Evolutionary conservation across 2,797 vertebrate species (phyloP).

Genomic region (Phyllotis vaccarum): DNA sequence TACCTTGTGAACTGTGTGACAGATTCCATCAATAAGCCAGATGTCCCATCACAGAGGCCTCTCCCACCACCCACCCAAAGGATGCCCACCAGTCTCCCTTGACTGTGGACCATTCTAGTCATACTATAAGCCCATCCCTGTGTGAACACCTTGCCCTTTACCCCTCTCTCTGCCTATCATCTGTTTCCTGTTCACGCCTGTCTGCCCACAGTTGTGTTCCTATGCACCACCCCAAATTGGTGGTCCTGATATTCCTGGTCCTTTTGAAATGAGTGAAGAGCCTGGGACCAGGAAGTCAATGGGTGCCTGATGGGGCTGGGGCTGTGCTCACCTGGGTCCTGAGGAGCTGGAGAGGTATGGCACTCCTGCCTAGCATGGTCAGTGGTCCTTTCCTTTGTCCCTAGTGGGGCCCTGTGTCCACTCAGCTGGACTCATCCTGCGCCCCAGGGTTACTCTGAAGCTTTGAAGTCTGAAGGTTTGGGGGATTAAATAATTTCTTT

Average conservation of each 20-base stretch:
- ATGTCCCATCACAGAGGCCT: not conserved
- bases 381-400: not conserved
- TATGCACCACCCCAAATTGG: not conserved
- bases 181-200: not conserved
- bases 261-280: not conserved
- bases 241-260: rapidly evolving
- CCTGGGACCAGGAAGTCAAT: not conserved
- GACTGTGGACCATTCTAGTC: not conserved
- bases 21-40: not conserved
- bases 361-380: no score
- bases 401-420: not conserved
- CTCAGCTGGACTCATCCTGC: no score
- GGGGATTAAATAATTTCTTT: not conserved
- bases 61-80: not conserved
- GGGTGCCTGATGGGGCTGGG: not conserved
- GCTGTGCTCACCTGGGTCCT: not conserved
- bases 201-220: not conserved
- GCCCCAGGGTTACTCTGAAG: not conserved
- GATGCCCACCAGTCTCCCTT: rapidly evolving
- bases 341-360: no score
- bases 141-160: not conserved
- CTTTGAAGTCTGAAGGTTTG: not conserved
- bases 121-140: not conserved
- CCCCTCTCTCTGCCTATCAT: not conserved
- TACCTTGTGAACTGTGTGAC: rapidly evolving